A percentile compares a stretch with the other conserved stretches of the same genome.
Evolutionary conservation across 2,888 invertebrate species (phyloP).

Genomic region (Slavum lentiscoides): DNA sequence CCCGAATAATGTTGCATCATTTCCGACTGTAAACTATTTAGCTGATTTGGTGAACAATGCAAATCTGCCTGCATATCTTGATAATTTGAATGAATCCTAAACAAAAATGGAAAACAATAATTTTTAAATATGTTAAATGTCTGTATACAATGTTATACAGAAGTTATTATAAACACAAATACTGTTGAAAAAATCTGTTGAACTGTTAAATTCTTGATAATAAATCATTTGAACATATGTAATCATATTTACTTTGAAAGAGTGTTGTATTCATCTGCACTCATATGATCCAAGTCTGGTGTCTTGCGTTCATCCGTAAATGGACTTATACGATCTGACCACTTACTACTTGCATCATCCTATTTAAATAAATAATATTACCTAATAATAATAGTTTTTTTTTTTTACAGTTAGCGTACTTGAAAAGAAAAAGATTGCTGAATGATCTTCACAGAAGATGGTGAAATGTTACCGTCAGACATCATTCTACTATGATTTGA

Average conservation of each 20-base stretch:
- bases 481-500: slow-evolving; percentile 53
- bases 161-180: no score
- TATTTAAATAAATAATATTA: slow-evolving; percentile 13
- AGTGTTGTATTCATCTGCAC: slow-evolving; percentile 79
- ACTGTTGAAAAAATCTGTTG: no score
- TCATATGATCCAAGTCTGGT: slow-evolving; percentile 79
- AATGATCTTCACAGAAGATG: slow-evolving; percentile 56
- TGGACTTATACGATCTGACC: slow-evolving; percentile 57
- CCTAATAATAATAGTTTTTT: neutral
- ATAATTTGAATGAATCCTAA: slow-evolving; percentile 88
- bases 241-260: slow-evolving; percentile 69
- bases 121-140: no score
- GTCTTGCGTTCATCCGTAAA: slow-evolving; percentile 71
- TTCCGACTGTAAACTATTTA: slow-evolving; percentile 47
- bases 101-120: slow-evolving; percentile 56
- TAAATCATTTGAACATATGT: neutral
- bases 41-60: slow-evolving; percentile 76
- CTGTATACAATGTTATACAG: no score
- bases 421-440: slow-evolving; percentile 51
- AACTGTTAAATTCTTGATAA: no score
- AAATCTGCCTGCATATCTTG: slow-evolving; percentile 94
- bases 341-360: slow-evolving; percentile 61
- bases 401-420: neutral
- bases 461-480: slow-evolving; percentile 59
- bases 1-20: slow-evolving; percentile 38